Percentiles rank a stretch among this genome's conserved stretches.
Conservation (phyloP, 1,140 invertebrate genomes). For the Anthonomus grandis region DNA sequence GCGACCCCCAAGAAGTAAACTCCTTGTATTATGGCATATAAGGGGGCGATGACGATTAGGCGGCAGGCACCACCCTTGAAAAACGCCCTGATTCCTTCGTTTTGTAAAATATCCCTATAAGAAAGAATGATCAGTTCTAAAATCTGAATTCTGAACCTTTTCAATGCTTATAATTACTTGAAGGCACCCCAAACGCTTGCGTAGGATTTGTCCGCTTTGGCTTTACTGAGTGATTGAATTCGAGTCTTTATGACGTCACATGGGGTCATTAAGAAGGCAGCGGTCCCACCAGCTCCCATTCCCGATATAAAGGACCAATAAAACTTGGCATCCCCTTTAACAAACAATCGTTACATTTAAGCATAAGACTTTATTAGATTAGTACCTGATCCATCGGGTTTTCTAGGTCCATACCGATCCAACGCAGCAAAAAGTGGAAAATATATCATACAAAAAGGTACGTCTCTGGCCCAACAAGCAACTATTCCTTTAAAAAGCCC, state of each 20-base stretch:
- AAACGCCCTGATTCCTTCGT: slow-evolving; percentile 93
- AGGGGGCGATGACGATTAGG: slow-evolving; percentile 96
- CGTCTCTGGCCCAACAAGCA: slow-evolving; percentile 89
- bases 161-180: no score
- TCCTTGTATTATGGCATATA: slow-evolving; percentile 98
- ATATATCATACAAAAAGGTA: slow-evolving; percentile 96
- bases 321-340: slow-evolving; percentile 64
- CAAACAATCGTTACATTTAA: background rate
- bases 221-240: slow-evolving; percentile 88
- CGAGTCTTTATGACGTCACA: slow-evolving; percentile 97
- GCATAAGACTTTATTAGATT: background rate
- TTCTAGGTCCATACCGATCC: slow-evolving; percentile 81
- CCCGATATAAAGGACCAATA: slow-evolving; percentile 91
- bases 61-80: slow-evolving; percentile 97
- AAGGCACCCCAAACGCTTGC: slow-evolving; percentile 72
- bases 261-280: slow-evolving; percentile 91
- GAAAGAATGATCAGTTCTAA: no score
- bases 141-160: no score
- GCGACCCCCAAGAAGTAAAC: slow-evolving; percentile 97
- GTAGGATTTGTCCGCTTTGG: slow-evolving; percentile 81
- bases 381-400: slow-evolving; percentile 60
- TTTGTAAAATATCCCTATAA: slow-evolving; percentile 77
- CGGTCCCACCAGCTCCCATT: slow-evolving; percentile 81
- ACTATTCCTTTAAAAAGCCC: slow-evolving; percentile 92
- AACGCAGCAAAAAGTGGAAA: slow-evolving; percentile 97